Conservation (phyloP, 2,888 invertebrate species). For the Ctenicera cuprea region DNA sequence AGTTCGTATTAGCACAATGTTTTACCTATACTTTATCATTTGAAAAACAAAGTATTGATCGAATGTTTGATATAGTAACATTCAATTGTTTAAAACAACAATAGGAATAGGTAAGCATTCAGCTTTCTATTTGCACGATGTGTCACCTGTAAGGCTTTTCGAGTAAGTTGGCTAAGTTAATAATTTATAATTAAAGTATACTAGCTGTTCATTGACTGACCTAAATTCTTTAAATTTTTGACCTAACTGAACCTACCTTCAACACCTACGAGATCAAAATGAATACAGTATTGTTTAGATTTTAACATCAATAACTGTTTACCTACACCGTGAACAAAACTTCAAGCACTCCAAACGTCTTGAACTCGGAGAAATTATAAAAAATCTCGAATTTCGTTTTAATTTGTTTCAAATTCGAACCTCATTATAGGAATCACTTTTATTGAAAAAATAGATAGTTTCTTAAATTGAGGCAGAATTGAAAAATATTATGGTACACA, state of each 20-base stretch:
- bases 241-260: slow-evolving; percentile 3
- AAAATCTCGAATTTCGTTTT: too few relatives aligned
- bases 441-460: too few relatives aligned
- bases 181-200: slow-evolving; percentile 20
- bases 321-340: too few relatives aligned
- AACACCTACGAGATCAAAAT: slow-evolving; percentile 1
- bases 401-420: too few relatives aligned
- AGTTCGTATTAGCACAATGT: too few relatives aligned
- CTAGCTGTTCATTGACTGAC: background rate
- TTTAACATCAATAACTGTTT: background rate
- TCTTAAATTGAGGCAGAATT: too few relatives aligned
- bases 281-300: background rate
- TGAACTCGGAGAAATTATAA: too few relatives aligned
- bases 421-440: too few relatives aligned
- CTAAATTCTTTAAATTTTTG: slow-evolving; percentile 15
- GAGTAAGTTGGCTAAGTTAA: slow-evolving; percentile 9
- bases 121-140: slow-evolving; percentile 39
- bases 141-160: slow-evolving; percentile 23
- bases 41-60: background rate
- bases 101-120: slow-evolving; percentile 6
- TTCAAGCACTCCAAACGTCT: too few relatives aligned
- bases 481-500: too few relatives aligned
- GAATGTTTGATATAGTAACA: background rate
- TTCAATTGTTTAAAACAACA: slow-evolving; percentile 31
- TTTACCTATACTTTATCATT: too few relatives aligned